phyloP scores from a whole-genome alignment of 2,888 invertebrate genomes.

The Cacoxenus indagator region DNA sequence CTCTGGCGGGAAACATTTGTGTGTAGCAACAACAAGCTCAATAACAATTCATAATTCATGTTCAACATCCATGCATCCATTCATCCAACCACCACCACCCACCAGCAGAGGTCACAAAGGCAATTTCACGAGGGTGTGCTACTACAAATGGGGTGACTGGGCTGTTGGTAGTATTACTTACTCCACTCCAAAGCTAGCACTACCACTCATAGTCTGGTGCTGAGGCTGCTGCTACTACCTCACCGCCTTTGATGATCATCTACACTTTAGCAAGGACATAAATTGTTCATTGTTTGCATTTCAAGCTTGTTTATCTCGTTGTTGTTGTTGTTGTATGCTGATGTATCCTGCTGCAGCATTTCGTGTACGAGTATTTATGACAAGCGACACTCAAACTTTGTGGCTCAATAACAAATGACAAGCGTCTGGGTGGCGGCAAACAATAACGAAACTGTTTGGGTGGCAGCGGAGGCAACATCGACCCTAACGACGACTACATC shows the following conservation, averaged over 20 bases:
- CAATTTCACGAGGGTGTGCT: background rate
- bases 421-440: constrained; percentile 16
- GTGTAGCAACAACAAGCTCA: constrained; percentile 67
- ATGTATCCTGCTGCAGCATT: background rate
- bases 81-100: constrained; percentile 17
- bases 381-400: constrained; percentile 51
- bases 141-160: no score
- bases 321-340: constrained; percentile 38
- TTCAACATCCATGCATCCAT: constrained; percentile 55
- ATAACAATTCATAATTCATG: constrained; percentile 72
- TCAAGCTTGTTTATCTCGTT: constrained; percentile 9
- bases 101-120: background rate
- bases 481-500: no score
- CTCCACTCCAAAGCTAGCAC: no score
- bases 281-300: constrained; percentile 66
- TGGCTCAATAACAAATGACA: constrained; percentile 59
- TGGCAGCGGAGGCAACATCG: constrained; percentile 28
- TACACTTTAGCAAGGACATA: constrained; percentile 53
- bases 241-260: constrained; percentile 39
- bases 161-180: no score
- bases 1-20: constrained; percentile 22
- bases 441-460: background rate
- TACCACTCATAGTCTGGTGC: constrained; percentile 39
- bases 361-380: constrained; percentile 54
- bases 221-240: constrained; percentile 4